phyloP scores from a whole-genome alignment of 2,888 invertebrate genomes.

The Halictus ligatus region DNA sequence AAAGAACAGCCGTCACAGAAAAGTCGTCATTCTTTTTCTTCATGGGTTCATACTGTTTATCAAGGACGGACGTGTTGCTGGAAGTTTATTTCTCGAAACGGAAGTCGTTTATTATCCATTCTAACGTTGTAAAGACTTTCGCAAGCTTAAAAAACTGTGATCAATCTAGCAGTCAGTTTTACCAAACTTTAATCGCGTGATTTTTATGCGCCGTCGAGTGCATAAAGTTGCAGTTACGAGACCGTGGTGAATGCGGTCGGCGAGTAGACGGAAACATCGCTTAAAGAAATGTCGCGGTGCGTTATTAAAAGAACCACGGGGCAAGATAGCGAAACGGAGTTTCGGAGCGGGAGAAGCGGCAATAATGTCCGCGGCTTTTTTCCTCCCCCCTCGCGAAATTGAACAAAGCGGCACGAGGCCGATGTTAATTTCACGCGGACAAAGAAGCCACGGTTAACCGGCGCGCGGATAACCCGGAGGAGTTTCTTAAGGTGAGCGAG shows the following conservation, averaged over 20 bases:
- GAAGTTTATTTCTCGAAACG: neutral
- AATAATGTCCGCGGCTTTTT: slow-evolving; percentile 37
- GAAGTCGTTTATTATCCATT: neutral
- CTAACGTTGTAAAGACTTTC: neutral
- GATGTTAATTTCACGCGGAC: slow-evolving; percentile 46
- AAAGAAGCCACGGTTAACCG: slow-evolving; percentile 43
- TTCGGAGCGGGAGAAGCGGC: slow-evolving; percentile 25
- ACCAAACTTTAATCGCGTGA: neutral
- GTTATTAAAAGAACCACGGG: slow-evolving; percentile 19
- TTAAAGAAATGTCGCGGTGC: slow-evolving; percentile 7
- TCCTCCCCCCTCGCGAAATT: slow-evolving; percentile 26
- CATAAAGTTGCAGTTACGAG: neutral
- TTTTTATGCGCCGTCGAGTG: neutral
- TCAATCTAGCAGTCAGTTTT: neutral
- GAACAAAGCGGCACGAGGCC: slow-evolving; percentile 27
- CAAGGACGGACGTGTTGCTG: too few species aligned
- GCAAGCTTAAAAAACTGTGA: neutral
- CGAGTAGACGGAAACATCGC: neutral
- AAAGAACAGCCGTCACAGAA: too few species aligned
- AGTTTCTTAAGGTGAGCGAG: slow-evolving; percentile 46
- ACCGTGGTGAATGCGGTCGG: neutral
- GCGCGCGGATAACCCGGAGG: slow-evolving; percentile 11
- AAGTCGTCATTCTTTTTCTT: too few species aligned
- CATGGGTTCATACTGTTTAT: too few species aligned
- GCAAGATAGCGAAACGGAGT: slow-evolving; percentile 34